phyloP scores from a whole-genome alignment of 2,797 vertebrate genomes.

The Lutjanus argentimaculatus region DNA sequence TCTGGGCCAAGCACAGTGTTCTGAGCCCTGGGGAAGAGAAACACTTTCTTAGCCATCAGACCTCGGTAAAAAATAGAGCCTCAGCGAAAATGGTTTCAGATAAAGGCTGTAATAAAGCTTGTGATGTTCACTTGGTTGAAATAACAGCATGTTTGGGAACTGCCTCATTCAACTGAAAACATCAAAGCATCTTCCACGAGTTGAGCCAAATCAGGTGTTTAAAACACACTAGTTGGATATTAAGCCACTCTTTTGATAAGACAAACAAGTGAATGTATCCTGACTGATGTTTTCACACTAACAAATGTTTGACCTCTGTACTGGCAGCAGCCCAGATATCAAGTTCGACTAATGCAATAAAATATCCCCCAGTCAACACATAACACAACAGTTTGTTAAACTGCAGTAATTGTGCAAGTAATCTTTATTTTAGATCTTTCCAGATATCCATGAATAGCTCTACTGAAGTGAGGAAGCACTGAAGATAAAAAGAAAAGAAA shows the following conservation, averaged over 20 bases:
- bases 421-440: conserved; percentile 12
- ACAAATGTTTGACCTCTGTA: too few relatives aligned
- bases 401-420: not conserved
- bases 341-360: conserved; percentile 13
- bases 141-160: conserved; percentile 10
- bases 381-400: not conserved
- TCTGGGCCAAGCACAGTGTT: conserved; percentile 63
- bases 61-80: conserved; percentile 58
- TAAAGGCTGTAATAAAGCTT: conserved; percentile 20
- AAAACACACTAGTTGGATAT: not conserved
- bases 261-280: too few relatives aligned
- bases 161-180: conserved; percentile 9
- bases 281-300: not conserved
- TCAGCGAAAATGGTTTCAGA: conserved; percentile 31
- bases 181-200: not conserved
- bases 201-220: not conserved
- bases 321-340: too few relatives aligned
- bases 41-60: conserved; percentile 61
- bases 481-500: conserved; percentile 33
- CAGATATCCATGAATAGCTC: conserved; percentile 46
- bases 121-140: not conserved
- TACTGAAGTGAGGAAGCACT: conserved; percentile 36
- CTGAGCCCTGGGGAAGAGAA: conserved; percentile 64
- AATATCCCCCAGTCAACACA: not conserved
- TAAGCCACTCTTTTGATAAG: not conserved